These are phyloP conservation scores for Neomorphus geoffroyi DNA, from an alignment of 2,797 vertebrate species.

Conservation along the genomic window DNA sequence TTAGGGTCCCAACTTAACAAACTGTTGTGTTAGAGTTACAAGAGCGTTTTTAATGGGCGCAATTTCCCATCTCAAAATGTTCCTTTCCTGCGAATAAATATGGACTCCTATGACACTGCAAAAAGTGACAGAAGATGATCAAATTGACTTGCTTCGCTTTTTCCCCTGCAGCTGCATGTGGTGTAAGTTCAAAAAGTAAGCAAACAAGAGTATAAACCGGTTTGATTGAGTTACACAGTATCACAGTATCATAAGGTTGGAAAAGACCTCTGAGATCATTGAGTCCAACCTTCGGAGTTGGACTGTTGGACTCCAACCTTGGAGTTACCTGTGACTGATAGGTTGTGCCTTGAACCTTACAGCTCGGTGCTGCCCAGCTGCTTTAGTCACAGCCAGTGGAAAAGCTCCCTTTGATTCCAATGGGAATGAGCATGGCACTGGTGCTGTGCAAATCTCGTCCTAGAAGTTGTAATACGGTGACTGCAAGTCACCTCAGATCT, in stretches of 20 bases:
- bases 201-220: not conserved
- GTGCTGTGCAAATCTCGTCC: not conserved
- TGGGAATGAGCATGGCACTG: not conserved
- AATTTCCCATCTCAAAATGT: not conserved
- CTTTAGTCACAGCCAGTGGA: not conserved
- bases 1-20: not conserved
- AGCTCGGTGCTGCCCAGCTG: not conserved
- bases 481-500: not conserved
- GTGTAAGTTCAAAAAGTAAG: not conserved
- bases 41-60: not conserved
- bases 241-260: too few relatives aligned
- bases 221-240: not conserved
- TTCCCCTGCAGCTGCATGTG: not conserved
- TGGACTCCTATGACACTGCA: not conserved
- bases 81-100: not conserved
- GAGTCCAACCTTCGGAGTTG: too few relatives aligned
- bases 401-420: constrained; percentile 28
- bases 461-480: not conserved
- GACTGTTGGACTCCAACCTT: too few relatives aligned
- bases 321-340: not conserved
- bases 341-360: not conserved
- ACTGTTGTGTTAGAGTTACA: not conserved
- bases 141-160: not conserved
- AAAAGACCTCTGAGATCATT: too few relatives aligned
- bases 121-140: not conserved